phyloP scores from a whole-genome alignment of 2,113 vertebrate species.

The Oryzias curvinotus region DNA sequence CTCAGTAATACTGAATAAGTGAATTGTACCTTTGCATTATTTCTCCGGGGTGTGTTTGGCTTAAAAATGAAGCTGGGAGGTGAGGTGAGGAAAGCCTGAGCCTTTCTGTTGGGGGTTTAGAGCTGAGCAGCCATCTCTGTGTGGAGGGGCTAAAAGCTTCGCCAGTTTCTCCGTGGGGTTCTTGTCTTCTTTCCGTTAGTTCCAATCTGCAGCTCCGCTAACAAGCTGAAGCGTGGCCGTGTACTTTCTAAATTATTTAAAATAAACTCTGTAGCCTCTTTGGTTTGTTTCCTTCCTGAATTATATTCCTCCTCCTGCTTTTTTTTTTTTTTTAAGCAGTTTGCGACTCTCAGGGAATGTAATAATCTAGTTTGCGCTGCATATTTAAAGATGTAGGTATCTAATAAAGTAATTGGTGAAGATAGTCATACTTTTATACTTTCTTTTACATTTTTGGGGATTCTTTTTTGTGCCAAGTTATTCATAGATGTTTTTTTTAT shows the following conservation, averaged over 20 bases:
- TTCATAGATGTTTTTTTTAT: too few relatives aligned
- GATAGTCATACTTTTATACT: too few relatives aligned
- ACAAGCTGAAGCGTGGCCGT: neutral
- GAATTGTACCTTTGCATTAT: constrained; percentile 4
- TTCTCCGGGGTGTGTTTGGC: constrained; percentile 4
- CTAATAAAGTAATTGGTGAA: too few relatives aligned
- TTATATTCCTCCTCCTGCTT: neutral
- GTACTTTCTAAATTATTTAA: constrained; percentile 1
- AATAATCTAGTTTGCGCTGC: too few relatives aligned
- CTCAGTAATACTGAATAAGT: constrained; percentile 11
- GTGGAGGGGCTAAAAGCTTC: constrained; percentile 18
- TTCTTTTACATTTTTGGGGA: too few relatives aligned
- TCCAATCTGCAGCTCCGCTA: neutral
- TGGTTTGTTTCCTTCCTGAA: neutral
- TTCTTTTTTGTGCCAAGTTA: too few relatives aligned
- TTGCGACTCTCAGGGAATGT: neutral
- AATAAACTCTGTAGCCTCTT: constrained; percentile 16
- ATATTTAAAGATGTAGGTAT: too few relatives aligned
- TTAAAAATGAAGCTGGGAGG: constrained; percentile 32
- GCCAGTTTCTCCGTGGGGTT: neutral
- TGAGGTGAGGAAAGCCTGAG: constrained; percentile 23
- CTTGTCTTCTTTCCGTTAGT: neutral
- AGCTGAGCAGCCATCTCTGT: constrained; percentile 18
- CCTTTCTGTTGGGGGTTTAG: constrained; percentile 14
- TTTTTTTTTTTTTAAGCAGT: neutral